Base-by-base conservation (phyloP, 2,113 vertebrate species). In the Sinocyclocheilus anophthalmus region DNA sequence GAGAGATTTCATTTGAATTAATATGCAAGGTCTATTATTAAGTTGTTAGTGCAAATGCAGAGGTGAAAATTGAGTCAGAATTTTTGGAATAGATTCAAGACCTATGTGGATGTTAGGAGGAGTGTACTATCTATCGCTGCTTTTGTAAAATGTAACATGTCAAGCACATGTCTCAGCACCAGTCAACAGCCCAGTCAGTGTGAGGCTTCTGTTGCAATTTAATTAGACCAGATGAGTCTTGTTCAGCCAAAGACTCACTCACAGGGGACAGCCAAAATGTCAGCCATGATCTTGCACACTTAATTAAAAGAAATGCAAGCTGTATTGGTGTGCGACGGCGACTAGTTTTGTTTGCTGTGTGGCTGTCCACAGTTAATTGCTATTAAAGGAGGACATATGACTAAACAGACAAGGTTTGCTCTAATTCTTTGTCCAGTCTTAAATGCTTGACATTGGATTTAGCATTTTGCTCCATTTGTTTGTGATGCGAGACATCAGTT, bases 221-320 rank as follows among this genome's bases (percentile, higher is more conserved):
- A 90, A 91, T 91, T 88, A 88, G 80, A 50, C 78, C 84, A 82
- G 88, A 87, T 63, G 86, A 85, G 76, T 78, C 63, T 50, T 59
- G 55, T 90, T 84, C 87, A 83, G 14, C 24, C 79, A 30, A 70
- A 81, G 67, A 85, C 76, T 45, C 77, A 48, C 76, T 86, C 76
- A 77, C 67, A 84, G 85, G 81, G 80, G 73, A 83, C 42, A 50
- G 30, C 39, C 70, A 30, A 85, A 87, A 90, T 87, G 89, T 87
- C 84, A 86, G 22, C 22, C 61, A 24, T 57, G 80, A 81, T 88
- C 48, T 77, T 80, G 53, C 61, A 67, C 18, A 33, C 77, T 24
- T 82, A 70, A 89, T 82, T 84, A 87, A 87, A 72, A 81, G 55
- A 80, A 69, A 65, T 82, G 10, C 63, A 48, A 67, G 80, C 59